Percentiles rank a stretch among this genome's conserved stretches.
These are phyloP conservation scores for Tenthredo mesomela DNA, from an alignment of 2,888 invertebrate genomes.

Conservation along the genomic window DNA sequence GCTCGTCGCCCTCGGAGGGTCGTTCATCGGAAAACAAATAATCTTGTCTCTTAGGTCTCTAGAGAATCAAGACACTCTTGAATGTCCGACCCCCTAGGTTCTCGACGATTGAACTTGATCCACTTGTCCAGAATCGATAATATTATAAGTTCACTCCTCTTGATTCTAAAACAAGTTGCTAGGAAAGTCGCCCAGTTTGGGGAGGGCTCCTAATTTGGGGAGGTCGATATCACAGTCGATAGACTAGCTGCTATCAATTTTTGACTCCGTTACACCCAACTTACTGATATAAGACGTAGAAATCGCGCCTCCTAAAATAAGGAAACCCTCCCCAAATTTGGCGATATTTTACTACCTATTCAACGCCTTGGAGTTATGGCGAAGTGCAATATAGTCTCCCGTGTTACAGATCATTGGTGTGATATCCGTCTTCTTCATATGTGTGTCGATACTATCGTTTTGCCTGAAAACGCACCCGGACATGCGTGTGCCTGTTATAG, in stretches of 20 bases:
- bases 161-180: neutral
- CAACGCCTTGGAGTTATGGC: constrained; percentile 22
- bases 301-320: neutral
- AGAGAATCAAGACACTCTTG: constrained; percentile 16
- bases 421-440: constrained; percentile 99
- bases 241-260: neutral
- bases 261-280: neutral
- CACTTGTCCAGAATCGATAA: constrained; percentile 26
- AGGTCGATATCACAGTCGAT: neutral
- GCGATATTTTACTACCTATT: constrained; percentile 32
- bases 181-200: neutral
- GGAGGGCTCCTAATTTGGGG: constrained; percentile 8
- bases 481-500: constrained; percentile 95
- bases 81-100: neutral
- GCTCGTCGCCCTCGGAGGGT: constrained; percentile 38
- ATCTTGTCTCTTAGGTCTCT: constrained; percentile 32
- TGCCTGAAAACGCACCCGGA: constrained; percentile 99
- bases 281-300: neutral
- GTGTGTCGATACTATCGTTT: constrained; percentile 99
- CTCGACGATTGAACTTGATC: constrained; percentile 15
- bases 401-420: constrained; percentile 96
- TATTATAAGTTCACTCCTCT: constrained; percentile 4
- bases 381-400: constrained; percentile 57
- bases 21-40: constrained; percentile 46
- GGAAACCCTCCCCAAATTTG: neutral